Base-by-base conservation (phyloP, 2,797 vertebrate species). In the Spea hammondii region DNA sequence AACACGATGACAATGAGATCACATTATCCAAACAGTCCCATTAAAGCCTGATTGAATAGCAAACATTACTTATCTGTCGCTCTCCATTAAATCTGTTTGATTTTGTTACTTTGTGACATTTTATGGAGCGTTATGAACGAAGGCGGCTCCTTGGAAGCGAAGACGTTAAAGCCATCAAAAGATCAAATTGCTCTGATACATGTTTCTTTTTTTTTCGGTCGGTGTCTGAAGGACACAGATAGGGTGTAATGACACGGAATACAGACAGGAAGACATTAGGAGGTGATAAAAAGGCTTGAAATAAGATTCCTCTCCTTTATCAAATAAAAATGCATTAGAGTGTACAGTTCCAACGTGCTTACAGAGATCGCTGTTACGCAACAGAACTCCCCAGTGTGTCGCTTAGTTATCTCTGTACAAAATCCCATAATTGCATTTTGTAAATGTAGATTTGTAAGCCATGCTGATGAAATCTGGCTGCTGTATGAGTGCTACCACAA, bases 371-470 rank as follows among this genome's bases (percentile, higher is more conserved):
- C n/a, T 82, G 74, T 77, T 73, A 65, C 73, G 75, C 12, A 82
- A 82, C 79, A 65, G 1, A 50, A 82, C 62, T 69, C 75, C 62
- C 65, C 17, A 0, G 70, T 82, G 79, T 82, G 77, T 82, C 73
- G 79, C 55, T 62, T 77, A 9, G 65, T 73, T 72, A 74, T 82
- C 79, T 73, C 55, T 8, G 9, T 53, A 77, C 79, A 77, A 68
- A 77, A 77, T 73, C 70, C 79, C 59, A 77, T 82, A 82, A 82
- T 82, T 77, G 75, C 65, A 57, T 82, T 77, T 74, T 73, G 65
- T 60, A 82, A 82, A 77, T 82, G 65, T 77, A 77, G 75, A 82
- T 77, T 82, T 77, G 70, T 82, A 77, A 77, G 70, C 55, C 6
- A 14, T 14, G 70, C 65, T 82, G 74, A 82, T 77, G 70, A 82